Percentiles rank a stretch among this genome's conserved stretches.
Evolutionary conservation across 1,140 invertebrate species (phyloP).

Genomic region (Eueides isabella): DNA sequence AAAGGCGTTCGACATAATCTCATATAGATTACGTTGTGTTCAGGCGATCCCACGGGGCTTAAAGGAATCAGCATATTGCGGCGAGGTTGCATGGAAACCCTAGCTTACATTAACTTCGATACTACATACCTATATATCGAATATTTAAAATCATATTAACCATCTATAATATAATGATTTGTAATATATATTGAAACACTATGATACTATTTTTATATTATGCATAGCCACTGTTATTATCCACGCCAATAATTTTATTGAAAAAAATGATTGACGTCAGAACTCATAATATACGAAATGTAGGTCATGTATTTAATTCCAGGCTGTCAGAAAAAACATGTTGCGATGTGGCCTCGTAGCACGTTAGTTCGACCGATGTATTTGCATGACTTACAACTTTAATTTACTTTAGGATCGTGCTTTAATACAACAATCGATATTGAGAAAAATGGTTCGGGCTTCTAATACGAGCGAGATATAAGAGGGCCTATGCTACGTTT

Average conservation of each 20-base stretch:
- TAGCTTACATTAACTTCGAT: background rate
- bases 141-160: too few species aligned
- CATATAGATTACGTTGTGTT: background rate
- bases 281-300: slow-evolving; percentile 46
- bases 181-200: too few species aligned
- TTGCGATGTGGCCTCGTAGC: slow-evolving; percentile 55
- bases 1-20: slow-evolving; percentile 1
- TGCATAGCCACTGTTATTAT: slow-evolving; percentile 13
- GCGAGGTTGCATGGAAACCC: slow-evolving; percentile 10
- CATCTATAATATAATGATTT: too few species aligned
- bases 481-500: too few species aligned
- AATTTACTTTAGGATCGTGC: slow-evolving; percentile 16
- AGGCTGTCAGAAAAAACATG: slow-evolving; percentile 58
- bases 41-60: slow-evolving; percentile 7
- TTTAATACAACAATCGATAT: slow-evolving; percentile 24
- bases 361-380: slow-evolving; percentile 38
- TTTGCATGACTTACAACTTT: slow-evolving; percentile 39
- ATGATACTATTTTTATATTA: background rate
- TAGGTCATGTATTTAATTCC: slow-evolving; percentile 68
- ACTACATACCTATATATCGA: background rate
- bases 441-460: background rate
- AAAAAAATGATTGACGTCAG: slow-evolving; percentile 60
- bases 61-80: slow-evolving; percentile 27
- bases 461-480: too few species aligned
- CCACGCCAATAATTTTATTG: slow-evolving; percentile 23